Conservation (phyloP, 2,888 invertebrate species). For the Nyleta sp. region DNA sequence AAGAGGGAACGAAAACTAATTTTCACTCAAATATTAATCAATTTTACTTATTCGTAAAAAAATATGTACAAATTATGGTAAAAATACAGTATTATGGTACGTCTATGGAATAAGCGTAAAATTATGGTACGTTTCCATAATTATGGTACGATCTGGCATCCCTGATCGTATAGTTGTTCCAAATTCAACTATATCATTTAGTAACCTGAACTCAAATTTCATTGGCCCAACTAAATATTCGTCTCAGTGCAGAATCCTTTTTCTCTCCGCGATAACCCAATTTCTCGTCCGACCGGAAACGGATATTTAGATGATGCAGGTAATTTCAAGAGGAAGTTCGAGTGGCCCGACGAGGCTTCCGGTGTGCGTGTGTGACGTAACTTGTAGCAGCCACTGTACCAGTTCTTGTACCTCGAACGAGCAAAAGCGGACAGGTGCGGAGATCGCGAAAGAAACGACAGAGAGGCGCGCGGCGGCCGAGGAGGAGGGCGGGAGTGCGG, state of each 20-base stretch:
- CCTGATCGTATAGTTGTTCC: too few relatives aligned
- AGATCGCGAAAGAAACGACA: slow-evolving; percentile 44
- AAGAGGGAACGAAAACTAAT: too few relatives aligned
- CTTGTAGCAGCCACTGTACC: slow-evolving; percentile 77
- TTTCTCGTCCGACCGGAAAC: slow-evolving; percentile 37
- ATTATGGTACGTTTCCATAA: too few relatives aligned
- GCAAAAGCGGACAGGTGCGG: slow-evolving; percentile 58
- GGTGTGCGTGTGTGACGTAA: slow-evolving; percentile 70
- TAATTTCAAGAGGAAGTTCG: slow-evolving; percentile 63
- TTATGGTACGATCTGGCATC: too few relatives aligned
- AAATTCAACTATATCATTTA: too few relatives aligned
- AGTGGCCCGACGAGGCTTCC: slow-evolving; percentile 61
- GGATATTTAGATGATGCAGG: slow-evolving; percentile 51
- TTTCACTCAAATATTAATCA: too few relatives aligned
- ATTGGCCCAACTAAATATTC: too few relatives aligned
- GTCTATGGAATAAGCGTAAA: too few relatives aligned
- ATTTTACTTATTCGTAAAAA: too few relatives aligned
- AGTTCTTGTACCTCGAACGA: slow-evolving; percentile 45
- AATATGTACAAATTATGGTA: too few relatives aligned
- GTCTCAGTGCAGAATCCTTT: slow-evolving; percentile 19
- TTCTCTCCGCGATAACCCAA: slow-evolving; percentile 7
- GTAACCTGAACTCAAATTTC: too few relatives aligned
- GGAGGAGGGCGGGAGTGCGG: background rate
- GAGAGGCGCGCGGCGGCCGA: slow-evolving; percentile 6
- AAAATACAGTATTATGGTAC: too few relatives aligned